phyloP scores from a whole-genome alignment of 2,113 vertebrate genomes.

The Phoxinus phoxinus region DNA sequence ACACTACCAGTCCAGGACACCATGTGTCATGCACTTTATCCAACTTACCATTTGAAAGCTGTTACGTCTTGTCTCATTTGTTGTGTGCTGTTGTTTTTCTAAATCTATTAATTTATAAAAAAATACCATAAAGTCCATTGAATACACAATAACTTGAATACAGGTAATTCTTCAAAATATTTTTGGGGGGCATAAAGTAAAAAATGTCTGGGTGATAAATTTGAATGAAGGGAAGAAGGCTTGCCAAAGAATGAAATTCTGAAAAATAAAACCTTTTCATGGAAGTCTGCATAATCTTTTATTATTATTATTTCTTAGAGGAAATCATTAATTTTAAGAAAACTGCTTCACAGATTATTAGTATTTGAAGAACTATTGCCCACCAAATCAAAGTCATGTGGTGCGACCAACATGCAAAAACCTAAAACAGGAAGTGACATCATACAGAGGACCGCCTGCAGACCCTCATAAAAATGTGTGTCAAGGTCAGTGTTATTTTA shows the following conservation, averaged over 20 bases:
- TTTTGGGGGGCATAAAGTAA: background rate
- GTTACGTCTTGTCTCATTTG: background rate
- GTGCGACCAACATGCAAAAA: background rate
- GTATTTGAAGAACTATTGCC: background rate
- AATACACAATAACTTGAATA: background rate
- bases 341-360: background rate
- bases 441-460: background rate
- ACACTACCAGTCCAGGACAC: conserved; percentile 7
- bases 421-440: background rate
- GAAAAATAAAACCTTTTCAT: background rate
- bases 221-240: background rate
- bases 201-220: background rate
- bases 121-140: background rate
- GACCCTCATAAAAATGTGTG: background rate
- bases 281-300: background rate
- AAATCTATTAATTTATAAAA: background rate
- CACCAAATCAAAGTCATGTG: background rate
- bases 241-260: background rate
- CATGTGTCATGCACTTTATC: background rate
- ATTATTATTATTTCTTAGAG: background rate
- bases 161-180: background rate
- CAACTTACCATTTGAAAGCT: conserved; percentile 5
- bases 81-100: background rate
- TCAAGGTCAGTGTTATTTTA: background rate
- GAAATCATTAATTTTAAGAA: background rate